These are phyloP conservation scores for Marisa cornuarietis DNA, from an alignment of 1,140 invertebrate genomes.

Conservation along the genomic window DNA sequence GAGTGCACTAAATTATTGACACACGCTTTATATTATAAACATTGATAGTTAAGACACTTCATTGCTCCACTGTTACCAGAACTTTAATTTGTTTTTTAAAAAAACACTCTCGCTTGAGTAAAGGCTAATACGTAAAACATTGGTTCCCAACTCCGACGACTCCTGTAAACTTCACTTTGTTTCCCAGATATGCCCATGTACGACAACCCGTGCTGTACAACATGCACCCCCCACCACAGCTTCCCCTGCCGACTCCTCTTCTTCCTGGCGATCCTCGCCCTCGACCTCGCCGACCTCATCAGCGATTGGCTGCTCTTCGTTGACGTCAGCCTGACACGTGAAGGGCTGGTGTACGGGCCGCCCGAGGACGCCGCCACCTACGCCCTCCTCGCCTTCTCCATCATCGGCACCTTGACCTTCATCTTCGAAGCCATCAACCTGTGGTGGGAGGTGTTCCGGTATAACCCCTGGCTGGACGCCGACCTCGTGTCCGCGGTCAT, in stretches of 20 bases:
- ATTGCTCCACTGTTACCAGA: too few relatives aligned
- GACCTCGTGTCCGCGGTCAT: slow-evolving; percentile 48
- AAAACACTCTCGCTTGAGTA: too few relatives aligned
- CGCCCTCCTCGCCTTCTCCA: slow-evolving; percentile 51
- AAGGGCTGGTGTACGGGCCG: slow-evolving; percentile 57
- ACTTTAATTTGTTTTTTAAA: too few relatives aligned
- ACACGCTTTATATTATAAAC: too few relatives aligned
- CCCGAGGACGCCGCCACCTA: slow-evolving; percentile 33
- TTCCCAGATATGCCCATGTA: background rate
- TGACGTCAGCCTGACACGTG: slow-evolving; percentile 43
- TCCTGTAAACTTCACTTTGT: background rate
- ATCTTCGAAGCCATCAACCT: slow-evolving; percentile 50
- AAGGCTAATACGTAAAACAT: too few relatives aligned
- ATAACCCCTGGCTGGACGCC: slow-evolving; percentile 47
- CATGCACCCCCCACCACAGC: slow-evolving; percentile 27
- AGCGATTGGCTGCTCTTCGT: slow-evolving; percentile 57
- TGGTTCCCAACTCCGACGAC: too few relatives aligned
- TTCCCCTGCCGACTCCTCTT: slow-evolving; percentile 40
- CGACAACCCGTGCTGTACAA: background rate
- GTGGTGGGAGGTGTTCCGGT: slow-evolving; percentile 45
- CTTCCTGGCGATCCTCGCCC: slow-evolving; percentile 42
- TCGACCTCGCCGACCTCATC: slow-evolving; percentile 49
- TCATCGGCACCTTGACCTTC: slow-evolving; percentile 53
- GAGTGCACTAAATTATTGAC: too few relatives aligned
- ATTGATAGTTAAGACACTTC: too few relatives aligned